Percentiles rank a stretch among this genome's conserved stretches.
Conservation (phyloP, 2,113 vertebrate species). For the Hippocampus comes region DNA sequence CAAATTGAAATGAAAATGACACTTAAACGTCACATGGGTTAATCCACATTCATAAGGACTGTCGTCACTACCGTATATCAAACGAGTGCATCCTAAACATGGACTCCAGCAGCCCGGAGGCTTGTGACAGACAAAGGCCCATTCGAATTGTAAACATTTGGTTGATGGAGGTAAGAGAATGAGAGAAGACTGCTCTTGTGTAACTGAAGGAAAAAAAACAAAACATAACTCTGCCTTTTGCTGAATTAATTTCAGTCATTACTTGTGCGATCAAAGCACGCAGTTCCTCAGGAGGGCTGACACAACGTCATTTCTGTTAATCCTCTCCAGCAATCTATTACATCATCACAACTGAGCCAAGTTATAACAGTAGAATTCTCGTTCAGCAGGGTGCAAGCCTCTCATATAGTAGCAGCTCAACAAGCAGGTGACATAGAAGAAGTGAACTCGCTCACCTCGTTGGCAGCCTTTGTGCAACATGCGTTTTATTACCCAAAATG, state of each 20-base stretch:
- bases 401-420: slow-evolving; percentile 40
- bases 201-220: slow-evolving; percentile 34
- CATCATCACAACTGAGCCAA: slow-evolving; percentile 65
- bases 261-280: slow-evolving; percentile 45
- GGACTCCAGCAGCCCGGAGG: slow-evolving; percentile 41
- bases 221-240: slow-evolving; percentile 59
- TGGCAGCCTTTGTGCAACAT: slow-evolving; percentile 56
- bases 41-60: slow-evolving; percentile 61
- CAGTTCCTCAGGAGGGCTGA: neutral
- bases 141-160: slow-evolving; percentile 57
- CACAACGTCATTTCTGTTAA: slow-evolving; percentile 56
- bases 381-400: slow-evolving; percentile 42
- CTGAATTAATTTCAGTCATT: slow-evolving; percentile 72
- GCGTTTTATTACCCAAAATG: slow-evolving; percentile 10
- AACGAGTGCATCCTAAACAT: slow-evolving; percentile 49
- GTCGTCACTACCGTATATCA: slow-evolving; percentile 50
- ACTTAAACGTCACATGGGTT: slow-evolving; percentile 64
- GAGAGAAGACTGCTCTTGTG: slow-evolving; percentile 48
- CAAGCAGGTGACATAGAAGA: slow-evolving; percentile 47
- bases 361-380: slow-evolving; percentile 56
- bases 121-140: slow-evolving; percentile 63
- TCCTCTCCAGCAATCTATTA: slow-evolving; percentile 63
- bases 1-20: slow-evolving; percentile 67
- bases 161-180: slow-evolving; percentile 46
- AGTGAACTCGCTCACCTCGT: slow-evolving; percentile 47